Base-by-base conservation (phyloP, 2,888 invertebrate species). In the Sphaerophoria taeniata region DNA sequence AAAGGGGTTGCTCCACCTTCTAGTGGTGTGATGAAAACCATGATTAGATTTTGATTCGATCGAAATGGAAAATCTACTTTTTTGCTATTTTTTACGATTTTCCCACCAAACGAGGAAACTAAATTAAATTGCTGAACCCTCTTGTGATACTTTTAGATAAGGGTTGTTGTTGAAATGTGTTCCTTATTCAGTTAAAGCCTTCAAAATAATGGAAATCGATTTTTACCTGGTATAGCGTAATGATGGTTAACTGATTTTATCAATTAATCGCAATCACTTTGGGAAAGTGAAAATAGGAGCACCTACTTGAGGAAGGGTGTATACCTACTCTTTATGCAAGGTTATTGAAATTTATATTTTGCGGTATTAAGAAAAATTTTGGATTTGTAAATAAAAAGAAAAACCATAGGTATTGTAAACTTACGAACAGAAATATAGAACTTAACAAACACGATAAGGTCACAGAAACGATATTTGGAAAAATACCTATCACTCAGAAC, bases 21-120 rank as follows among this genome's bases (percentile, higher is more conserved):
- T 36, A 3, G 3, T 73, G 63, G 45, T 31, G 39, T 83, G 74
- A 69, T 74, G 74, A 47, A 78, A 67, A 72, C 67, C 75, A 79
- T 79, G 75, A 79, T 84, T 67, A 84, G 79, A 79, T 72, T 84
- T 75, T 79, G 65, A 84, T 84, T 79, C 61, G 36, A 79, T 84
- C 70, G 67, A 24, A 3, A 51, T 49, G 33, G 11, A 56, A 65
- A 14, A 43, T 9, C 9, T 43, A 43, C 11, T 9, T 51, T 11
- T 14, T 45, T 51, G 16, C 56, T 14, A 61, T 47, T 63, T 63
- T 63, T 34, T 33, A 34, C 16, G 47, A 34, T 49, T 11, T 12
- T 43, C 9, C 3, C 12, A 43, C 34, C 6, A 63, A 49, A 63
- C 47, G 16, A 47, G 12, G 2, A 14, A 33, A 47, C 47, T 47